These are phyloP conservation scores for fruit fly (Drosophila melanogaster) DNA, from an alignment of 1,140 invertebrate species.

Conservation along the genomic window Release_6_plus_ISO1_MT NT_037436.4:555001-555500, in stretches of 20 bases:
- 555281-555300: background rate
- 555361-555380: slow-evolving; percentile 69
- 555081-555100: background rate
- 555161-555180: background rate
- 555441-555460: slow-evolving; percentile 32
- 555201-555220: slow-evolving; percentile 18
- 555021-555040: background rate
- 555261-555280: slow-evolving; percentile 19
- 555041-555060: slow-evolving; percentile 9
- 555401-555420: slow-evolving; percentile 43
- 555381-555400: slow-evolving; percentile 38
- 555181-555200: background rate
- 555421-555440: slow-evolving; percentile 63
- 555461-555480: slow-evolving; percentile 33
- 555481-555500: slow-evolving; percentile 58
- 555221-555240: slow-evolving; percentile 40
- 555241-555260: slow-evolving; percentile 24
- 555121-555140: background rate
- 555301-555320: slow-evolving; percentile 37
- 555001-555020: background rate
- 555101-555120: background rate
- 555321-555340: slow-evolving; percentile 53
- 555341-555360: slow-evolving; percentile 29
- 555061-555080: slow-evolving; percentile 8
- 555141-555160: background rate